Base-by-base conservation (phyloP, 2,888 invertebrate genomes). In the Andrena camellia region DNA sequence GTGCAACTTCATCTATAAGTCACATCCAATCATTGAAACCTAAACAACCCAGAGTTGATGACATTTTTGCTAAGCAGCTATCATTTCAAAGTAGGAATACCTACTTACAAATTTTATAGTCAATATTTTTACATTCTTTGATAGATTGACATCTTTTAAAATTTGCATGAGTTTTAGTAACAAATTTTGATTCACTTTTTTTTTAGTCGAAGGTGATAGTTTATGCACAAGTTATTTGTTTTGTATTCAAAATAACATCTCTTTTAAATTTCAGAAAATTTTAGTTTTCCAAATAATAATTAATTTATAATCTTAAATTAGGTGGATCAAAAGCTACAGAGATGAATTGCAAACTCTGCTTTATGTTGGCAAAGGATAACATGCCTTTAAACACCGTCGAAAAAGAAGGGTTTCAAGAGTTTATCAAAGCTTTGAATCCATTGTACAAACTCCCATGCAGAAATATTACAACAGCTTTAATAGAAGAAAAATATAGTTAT, bases 41-140 rank as follows among this genome's bases (percentile, higher is more conserved):
- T 54, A 54, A 54, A 54, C 54, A 54, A 54, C 54, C 54, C 20
- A n/a, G 54, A 54, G 54, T 54, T 54, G 54, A 54, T 54, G 23
- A n/a, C 20, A 54, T 7, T 54, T 54, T 54, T n/a, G 20, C 54
- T 54, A 54, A 54, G 8, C 54, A 54, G 20, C 20, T 54, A 54
- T 54, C 23, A 20, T 54, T 8, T 54, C 0, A n/a, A 54, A 54
- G 10, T 54, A 35, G 0, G 35, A 35, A 54, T 50, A n/a, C n/a
- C 1, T 50, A n/a, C n/a, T n/a, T 50, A 54, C n/a, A 7, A 54
- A 54, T 54, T 23, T 54, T 54, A 54, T 20, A 20, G 20, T 20
- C 2, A n/a, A 54, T 35, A 35, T 10, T 35, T 35, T 35, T 10
- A 2, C 35, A 35, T 2, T 35, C 35, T 35, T 35, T 35, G 35